Base-by-base conservation (phyloP, 2,888 invertebrate genomes). In the Macrosoma leucophasiata region DNA sequence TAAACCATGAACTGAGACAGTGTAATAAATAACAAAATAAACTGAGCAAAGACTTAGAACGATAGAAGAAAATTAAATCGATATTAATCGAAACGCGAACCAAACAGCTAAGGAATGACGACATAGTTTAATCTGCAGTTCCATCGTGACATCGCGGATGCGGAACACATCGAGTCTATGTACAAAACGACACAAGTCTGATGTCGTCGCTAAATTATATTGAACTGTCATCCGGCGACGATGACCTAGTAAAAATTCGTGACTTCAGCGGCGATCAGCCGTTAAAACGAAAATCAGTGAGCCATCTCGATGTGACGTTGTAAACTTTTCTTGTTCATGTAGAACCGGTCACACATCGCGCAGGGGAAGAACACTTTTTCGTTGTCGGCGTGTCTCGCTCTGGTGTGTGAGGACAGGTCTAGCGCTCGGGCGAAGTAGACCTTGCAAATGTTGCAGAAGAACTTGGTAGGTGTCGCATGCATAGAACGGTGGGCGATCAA, bases 391-490 rank as follows among this genome's bases (percentile, higher is more conserved):
- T 87, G 86, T 43, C 87, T 70, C 32, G 82, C 77, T 2, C 82
- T 68, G 20, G 82, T 82, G 55, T 85, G 85, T 7, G 74, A 76
- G 3, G 85, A 77, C 1, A 86, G 63, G 28, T 84, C 77, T 4
- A 77, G 45, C 1, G 81, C 74, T 3, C 84, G 64, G 3, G 79
- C 70, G 46, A 87, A 87, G 48, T 79, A 74, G 5, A 86, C 74
- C 32, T 85, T 85, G 62, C 89, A 89, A 42, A 88, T 86, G 36
- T 86, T 86, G 58, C 89, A 89, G 50, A 84, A 84, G 62, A 85
- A 84, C 45, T 77, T 76, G 12, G 79, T 74, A n/a, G 77, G 75
- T 1, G 76, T 75, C 15, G 79, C 74, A 59, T 86, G 87, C 71
- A 86, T 85, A 9, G 81, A 62, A 36, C 86, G 84, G 45, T 88